Evolutionary conservation across 2,888 invertebrate species (phyloP), one percentile per base, ranked within the genome.

Genomic region (Isoperla grammatica): DNA sequence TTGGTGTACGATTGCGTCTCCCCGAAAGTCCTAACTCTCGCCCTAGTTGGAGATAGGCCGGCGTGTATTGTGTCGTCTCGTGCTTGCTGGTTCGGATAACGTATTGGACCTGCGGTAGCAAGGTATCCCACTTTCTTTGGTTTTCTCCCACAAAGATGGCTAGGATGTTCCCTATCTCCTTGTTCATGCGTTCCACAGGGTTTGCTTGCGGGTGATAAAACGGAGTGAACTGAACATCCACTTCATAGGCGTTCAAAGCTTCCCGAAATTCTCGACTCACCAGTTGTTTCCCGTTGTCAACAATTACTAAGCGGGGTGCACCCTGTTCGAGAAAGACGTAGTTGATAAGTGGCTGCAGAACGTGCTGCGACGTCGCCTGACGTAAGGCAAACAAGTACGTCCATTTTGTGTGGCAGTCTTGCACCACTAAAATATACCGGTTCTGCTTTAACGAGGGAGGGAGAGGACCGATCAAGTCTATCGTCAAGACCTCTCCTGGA

Each of bases 401-500:
- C 17, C 15, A 45, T 17, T 45, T 45, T 2, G 45, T 45, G 19
- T 17, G 19, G 15, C 9, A 45, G 9, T 45, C 15, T 12, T 19
- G 1, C 2, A 59, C 12, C 2, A 42, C 42, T 22, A 40, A 2
- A 11, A 54, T 6, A 19, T 4, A 15, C 11, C 12, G 5, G 12
- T 42, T 42, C 12, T 42, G 42, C 11, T 42, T 42, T n/a, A 15
- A 12, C 15, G 60, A 59, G 20, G 56, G 42, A 8, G 65, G 67
- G 4, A 67, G 59, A 6, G 66, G 68, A 0, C 67, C 67, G 11
- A 66, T 29, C 2, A 65, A 17, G 59, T 67, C 67, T 2, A 48
- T 45, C 4, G 60, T 46, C n/a, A 67, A 46, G 9, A 61, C 48
- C 46, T 64, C 61, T 65, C 67, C 66, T 6, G 64, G 64, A 40